Conservation (phyloP, 2,113 vertebrate species). For the Aleadryas rufinucha region DNA sequence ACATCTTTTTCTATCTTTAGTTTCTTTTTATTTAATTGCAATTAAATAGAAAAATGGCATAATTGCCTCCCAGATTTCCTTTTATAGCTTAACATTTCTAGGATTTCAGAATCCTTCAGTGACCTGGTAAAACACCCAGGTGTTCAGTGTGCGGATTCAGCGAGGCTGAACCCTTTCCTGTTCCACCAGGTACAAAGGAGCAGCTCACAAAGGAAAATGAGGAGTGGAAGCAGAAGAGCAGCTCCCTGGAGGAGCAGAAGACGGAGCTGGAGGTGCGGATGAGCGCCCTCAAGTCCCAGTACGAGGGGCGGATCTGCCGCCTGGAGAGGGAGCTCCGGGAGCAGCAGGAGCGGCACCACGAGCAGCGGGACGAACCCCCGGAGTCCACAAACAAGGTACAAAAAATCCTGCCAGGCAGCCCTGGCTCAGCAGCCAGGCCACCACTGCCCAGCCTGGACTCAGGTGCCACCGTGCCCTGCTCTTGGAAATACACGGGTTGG, state of each 20-base stretch:
- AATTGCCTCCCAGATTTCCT: neutral
- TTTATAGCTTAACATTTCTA: neutral
- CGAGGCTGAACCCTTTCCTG: neutral
- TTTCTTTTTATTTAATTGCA: neutral
- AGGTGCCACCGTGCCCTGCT: neutral
- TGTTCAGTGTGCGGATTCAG: neutral
- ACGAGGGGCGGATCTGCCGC: constrained; percentile 90
- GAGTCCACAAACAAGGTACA: constrained; percentile 89
- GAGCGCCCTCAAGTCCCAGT: constrained; percentile 92
- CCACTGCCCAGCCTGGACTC: neutral
- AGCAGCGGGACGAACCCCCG: constrained; percentile 88
- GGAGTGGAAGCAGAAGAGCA: constrained; percentile 84
- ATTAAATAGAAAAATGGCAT: neutral
- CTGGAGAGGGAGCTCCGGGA: constrained; percentile 92
- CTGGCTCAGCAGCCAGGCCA: neutral
- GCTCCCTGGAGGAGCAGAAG: constrained; percentile 80
- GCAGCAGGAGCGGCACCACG: constrained; percentile 91
- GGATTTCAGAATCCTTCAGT: neutral
- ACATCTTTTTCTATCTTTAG: neutral
- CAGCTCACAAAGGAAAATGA: constrained; percentile 90
- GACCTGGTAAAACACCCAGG: neutral
- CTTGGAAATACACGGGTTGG: neutral
- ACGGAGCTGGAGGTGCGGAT: constrained; percentile 93
- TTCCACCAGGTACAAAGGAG: constrained; percentile 80
- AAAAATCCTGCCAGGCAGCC: neutral